Conservation (phyloP, 2,888 invertebrate genomes). For the Ctena decussata region DNA sequence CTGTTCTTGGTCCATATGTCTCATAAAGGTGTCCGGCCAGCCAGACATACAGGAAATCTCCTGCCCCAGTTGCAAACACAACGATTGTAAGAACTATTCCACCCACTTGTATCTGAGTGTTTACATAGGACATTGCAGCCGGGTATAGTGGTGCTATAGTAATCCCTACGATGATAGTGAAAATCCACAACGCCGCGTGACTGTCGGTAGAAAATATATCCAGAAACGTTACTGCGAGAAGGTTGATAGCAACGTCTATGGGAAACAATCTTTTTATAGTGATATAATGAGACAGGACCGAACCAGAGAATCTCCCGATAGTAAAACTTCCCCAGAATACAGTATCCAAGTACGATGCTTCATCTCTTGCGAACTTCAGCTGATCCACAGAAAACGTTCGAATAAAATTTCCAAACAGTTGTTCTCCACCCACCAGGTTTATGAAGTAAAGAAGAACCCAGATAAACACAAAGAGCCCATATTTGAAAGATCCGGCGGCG, state of each 20-base stretch:
- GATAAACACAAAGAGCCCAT: slow-evolving; percentile 52
- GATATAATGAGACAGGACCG: slow-evolving; percentile 49
- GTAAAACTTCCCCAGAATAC: slow-evolving; percentile 66
- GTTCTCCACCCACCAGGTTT: slow-evolving; percentile 60
- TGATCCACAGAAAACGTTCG: slow-evolving; percentile 63
- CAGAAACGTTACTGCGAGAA: slow-evolving; percentile 47
- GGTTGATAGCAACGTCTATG: slow-evolving; percentile 48
- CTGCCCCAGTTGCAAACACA: slow-evolving; percentile 57
- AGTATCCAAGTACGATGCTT: slow-evolving; percentile 64
- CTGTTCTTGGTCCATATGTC: slow-evolving; percentile 55
- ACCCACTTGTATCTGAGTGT: slow-evolving; percentile 65
- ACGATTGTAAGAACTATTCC: slow-evolving; percentile 61
- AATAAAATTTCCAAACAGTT: slow-evolving; percentile 64
- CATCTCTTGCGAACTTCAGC: slow-evolving; percentile 57
- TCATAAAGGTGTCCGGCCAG: slow-evolving; percentile 56
- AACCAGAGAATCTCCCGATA: slow-evolving; percentile 53
- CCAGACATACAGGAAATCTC: slow-evolving; percentile 59
- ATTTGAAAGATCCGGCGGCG: slow-evolving; percentile 36
- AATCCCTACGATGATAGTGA: slow-evolving; percentile 52
- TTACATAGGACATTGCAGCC: slow-evolving; percentile 59
- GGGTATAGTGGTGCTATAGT: slow-evolving; percentile 65
- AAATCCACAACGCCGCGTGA: slow-evolving; percentile 55
- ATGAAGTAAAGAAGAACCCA: slow-evolving; percentile 38
- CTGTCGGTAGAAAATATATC: slow-evolving; percentile 54
- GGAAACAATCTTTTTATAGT: slow-evolving; percentile 53